A percentile compares a stretch with the other conserved stretches of the same genome.
These are phyloP conservation scores for Chauna torquata DNA, from an alignment of 2,113 vertebrate genomes.

Conservation along the genomic window DNA sequence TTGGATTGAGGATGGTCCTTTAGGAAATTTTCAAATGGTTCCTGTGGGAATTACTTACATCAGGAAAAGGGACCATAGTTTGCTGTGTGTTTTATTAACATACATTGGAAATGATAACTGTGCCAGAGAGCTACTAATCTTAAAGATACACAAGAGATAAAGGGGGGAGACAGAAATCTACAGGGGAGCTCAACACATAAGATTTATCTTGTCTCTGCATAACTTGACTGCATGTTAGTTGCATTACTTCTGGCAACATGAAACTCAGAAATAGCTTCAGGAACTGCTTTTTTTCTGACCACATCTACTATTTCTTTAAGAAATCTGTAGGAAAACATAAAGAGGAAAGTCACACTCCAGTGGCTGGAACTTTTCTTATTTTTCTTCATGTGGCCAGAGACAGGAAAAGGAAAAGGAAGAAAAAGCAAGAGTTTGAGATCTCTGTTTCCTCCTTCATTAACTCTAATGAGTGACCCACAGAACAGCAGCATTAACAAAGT, in stretches of 20 bases:
- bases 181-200: neutral
- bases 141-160: neutral
- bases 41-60: neutral
- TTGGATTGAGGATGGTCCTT: neutral
- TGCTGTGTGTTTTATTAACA: neutral
- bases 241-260: neutral
- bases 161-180: neutral
- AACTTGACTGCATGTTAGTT: neutral
- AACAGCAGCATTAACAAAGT: neutral
- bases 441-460: neutral
- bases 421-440: neutral
- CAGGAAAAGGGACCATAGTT: neutral
- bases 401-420: neutral
- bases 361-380: neutral
- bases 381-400: neutral
- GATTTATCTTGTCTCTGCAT: neutral
- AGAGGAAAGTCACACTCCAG: neutral
- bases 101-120: neutral
- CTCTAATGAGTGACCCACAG: neutral
- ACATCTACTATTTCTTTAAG: neutral
- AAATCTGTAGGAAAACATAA: neutral
- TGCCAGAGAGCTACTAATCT: neutral
- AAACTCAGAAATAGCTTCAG: neutral
- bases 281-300: neutral
- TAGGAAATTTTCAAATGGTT: neutral